Conservation (phyloP, 2,888 invertebrate genomes). For the Hydriomena furcata region DNA sequence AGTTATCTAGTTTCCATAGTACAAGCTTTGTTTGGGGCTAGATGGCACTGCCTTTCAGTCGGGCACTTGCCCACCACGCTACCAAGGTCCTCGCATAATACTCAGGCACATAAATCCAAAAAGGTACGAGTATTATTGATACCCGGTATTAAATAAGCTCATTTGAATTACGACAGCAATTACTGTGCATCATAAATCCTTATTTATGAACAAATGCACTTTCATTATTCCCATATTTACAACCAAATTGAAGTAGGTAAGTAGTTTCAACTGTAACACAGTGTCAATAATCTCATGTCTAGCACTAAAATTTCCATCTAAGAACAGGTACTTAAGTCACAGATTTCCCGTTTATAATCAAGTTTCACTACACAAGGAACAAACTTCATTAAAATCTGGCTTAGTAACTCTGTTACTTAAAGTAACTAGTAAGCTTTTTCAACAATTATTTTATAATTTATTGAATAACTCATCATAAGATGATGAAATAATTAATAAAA, state of each 20-base stretch:
- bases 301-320: conserved; percentile 3
- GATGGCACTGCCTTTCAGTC: no score
- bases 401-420: neutral
- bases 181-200: conserved; percentile 10
- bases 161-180: conserved; percentile 9
- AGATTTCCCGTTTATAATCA: conserved; percentile 7
- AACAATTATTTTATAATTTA: no score
- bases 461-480: no score
- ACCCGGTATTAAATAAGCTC: no score
- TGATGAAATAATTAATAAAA: no score
- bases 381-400: neutral
- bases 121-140: no score
- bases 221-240: conserved; percentile 5
- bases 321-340: conserved; percentile 4
- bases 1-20: no score
- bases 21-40: no score
- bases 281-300: conserved; percentile 12
- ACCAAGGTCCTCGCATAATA: no score
- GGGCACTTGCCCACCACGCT: no score
- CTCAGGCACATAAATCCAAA: no score
- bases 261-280: neutral
- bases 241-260: conserved; percentile 3
- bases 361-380: conserved; percentile 4
- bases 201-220: conserved; percentile 17
- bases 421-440: no score